Percentiles rank a stretch among this genome's conserved stretches.
Conservation (phyloP, 2,113 vertebrate species). For the Dasyurus viverrinus region DNA sequence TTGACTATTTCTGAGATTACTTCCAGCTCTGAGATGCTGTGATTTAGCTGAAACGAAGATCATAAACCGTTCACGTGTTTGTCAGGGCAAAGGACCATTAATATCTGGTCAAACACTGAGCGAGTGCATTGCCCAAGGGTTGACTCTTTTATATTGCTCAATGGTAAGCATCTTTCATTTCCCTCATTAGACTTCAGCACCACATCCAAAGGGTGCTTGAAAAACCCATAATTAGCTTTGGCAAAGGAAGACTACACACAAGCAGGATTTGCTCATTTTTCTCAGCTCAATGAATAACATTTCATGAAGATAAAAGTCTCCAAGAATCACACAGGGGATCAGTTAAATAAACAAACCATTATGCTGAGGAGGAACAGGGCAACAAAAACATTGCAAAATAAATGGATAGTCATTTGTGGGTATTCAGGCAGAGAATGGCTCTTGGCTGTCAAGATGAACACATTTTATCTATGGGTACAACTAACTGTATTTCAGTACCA, state of each 20-base stretch:
- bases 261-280: background rate
- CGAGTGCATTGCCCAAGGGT: background rate
- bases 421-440: background rate
- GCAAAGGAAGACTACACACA: background rate
- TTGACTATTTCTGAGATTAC: background rate
- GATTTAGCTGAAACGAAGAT: background rate
- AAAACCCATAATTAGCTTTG: background rate
- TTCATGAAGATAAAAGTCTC: background rate
- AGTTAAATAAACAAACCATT: background rate
- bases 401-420: background rate
- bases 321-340: background rate
- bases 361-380: background rate
- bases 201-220: background rate
- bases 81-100: background rate
- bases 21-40: background rate
- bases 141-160: background rate
- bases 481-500: background rate
- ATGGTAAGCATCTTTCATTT: background rate
- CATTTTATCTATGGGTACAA: background rate
- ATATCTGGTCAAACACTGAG: background rate
- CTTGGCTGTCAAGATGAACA: background rate
- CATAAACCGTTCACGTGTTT: background rate
- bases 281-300: background rate
- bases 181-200: background rate
- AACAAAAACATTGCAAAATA: background rate